Base-by-base conservation (phyloP, 2,888 invertebrate genomes). In the Amiota mariae region DNA sequence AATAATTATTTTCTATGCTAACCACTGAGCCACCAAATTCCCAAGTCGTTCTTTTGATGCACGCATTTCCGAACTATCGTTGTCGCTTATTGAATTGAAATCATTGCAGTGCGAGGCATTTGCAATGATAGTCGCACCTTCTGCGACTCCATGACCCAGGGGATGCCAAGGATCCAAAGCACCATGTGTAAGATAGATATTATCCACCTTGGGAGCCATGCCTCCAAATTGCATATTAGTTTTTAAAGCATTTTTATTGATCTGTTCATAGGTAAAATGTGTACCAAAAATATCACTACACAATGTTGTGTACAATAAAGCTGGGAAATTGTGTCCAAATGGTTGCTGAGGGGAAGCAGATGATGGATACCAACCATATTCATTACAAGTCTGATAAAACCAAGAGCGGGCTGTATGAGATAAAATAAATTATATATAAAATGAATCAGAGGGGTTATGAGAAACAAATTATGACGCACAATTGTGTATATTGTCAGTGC, bases 331-430 rank as follows among this genome's bases (percentile, higher is more conserved):
- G 8, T 64, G 81, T 20, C 90, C 89, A 13, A 93, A 92, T 0
- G 94, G 93, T 76, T 94, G 93, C 0, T 90, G 85, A 0, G 81
- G 68, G 12, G 93, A 92, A 75, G 90, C 92, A 0, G 95, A 93
- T 2, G 94, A 93, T 90, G 96, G 96, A 89, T 93, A 96, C 91
- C 94, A 96, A 72, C 96, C 97, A 88, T 93, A 96, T 90, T 97
- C 96, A 70, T 94, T 94, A 88, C 97, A 97, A 0, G 95, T 95
- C 90, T 97, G 96, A 88, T 95, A 96, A 1, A 91, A 92, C 96
- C 96, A 96, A 64, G 93, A 92, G 0, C 95, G 93, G 88, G 91
- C 95, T 94, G 36, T 36, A 36, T 36, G 36, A 36, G 36, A 36
- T 36, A 36, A 36, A 6, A 6, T 4, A 36, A 71, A 18, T 3